phyloP scores from a whole-genome alignment of 2,888 invertebrate species.

The Amphipoea oculea region DNA sequence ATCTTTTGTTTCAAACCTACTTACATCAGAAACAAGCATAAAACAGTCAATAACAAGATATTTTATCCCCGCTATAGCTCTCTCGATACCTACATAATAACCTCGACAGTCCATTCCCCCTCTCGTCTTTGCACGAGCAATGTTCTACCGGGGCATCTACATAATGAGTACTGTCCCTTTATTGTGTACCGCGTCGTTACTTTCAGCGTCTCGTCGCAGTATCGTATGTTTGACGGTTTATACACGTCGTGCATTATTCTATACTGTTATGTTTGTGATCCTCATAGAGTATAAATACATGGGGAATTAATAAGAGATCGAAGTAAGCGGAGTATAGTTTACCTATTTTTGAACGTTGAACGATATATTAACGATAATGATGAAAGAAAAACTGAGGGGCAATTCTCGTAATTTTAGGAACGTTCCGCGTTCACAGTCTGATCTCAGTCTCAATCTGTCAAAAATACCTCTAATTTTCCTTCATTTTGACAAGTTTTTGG shows the following conservation, averaged over 20 bases:
- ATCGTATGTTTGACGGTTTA: constrained; percentile 28
- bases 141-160: constrained; percentile 68
- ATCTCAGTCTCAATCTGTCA: too few species aligned
- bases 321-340: neutral
- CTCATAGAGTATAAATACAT: neutral
- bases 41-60: constrained; percentile 1
- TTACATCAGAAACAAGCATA: constrained; percentile 1
- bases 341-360: neutral
- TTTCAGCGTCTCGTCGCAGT: constrained; percentile 48
- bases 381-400: neutral
- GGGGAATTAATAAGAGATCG: neutral
- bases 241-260: constrained; percentile 8
- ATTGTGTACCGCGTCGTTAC: constrained; percentile 57
- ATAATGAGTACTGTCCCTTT: constrained; percentile 70
- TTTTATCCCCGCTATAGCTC: constrained; percentile 2
- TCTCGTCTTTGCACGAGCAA: constrained; percentile 43
- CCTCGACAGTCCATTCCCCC: constrained; percentile 33
- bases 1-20: neutral
- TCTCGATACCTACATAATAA: constrained; percentile 40
- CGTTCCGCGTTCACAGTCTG: too few species aligned
- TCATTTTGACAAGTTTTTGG: too few species aligned
- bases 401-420: too few species aligned
- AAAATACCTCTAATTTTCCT: too few species aligned
- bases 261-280: neutral
- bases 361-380: neutral